These are phyloP conservation scores for Eidolon helvum DNA, from an alignment of 2,113 vertebrate species.

Conservation along the genomic window DNA sequence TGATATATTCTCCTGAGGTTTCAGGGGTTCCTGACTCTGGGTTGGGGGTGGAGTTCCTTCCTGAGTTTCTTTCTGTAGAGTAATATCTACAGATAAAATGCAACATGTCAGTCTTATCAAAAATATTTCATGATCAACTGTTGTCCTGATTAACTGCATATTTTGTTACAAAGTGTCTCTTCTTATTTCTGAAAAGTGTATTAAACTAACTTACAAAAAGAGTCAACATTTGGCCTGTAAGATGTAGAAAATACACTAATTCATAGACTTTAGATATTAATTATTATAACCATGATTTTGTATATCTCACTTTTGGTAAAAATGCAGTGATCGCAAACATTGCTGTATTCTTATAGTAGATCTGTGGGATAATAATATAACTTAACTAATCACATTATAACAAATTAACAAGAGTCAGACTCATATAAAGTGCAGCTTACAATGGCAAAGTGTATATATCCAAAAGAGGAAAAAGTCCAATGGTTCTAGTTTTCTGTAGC, in stretches of 20 bases:
- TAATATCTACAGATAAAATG: constrained; percentile 66
- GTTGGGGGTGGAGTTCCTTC: constrained; percentile 58
- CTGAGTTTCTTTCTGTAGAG: constrained; percentile 71
- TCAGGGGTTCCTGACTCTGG: constrained; percentile 65
- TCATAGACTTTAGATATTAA: not conserved
- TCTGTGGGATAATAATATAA: not conserved
- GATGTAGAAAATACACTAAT: not conserved
- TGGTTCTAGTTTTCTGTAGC: not conserved
- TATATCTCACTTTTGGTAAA: not conserved
- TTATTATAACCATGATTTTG: not conserved
- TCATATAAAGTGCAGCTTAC: not conserved
- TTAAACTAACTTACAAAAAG: not conserved
- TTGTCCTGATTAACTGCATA: not conserved
- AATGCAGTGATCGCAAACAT: not conserved
- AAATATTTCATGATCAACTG: not conserved
- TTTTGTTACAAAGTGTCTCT: not conserved
- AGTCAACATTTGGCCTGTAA: not conserved
- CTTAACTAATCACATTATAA: not conserved
- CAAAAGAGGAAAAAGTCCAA: not conserved
- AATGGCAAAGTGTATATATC: not conserved
- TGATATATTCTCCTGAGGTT: constrained; percentile 65
- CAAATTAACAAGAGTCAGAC: not conserved
- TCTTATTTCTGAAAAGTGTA: not conserved
- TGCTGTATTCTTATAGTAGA: not conserved
- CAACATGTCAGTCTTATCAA: not conserved